Conservation (phyloP, 2,797 vertebrate genomes). For the Adelosebastes latens region DNA sequence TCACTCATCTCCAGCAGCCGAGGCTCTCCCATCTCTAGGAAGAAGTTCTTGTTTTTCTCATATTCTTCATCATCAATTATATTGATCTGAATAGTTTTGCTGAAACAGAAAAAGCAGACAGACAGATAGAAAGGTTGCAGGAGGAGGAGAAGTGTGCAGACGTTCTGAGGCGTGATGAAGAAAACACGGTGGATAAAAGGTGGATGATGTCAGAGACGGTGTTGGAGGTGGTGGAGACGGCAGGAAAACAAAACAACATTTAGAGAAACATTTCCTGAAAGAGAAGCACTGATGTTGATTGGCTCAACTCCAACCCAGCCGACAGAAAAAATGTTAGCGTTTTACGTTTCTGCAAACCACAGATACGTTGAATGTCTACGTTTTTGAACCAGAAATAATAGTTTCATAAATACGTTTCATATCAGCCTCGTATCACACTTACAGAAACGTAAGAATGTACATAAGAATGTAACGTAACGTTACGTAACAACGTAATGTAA, state of each 20-base stretch:
- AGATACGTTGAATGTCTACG: not conserved
- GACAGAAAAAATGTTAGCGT: not conserved
- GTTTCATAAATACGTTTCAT: too few relatives aligned
- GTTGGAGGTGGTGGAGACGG: not conserved
- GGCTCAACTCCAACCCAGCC: not conserved
- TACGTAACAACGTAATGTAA: too few relatives aligned
- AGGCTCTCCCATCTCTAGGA: slow-evolving; percentile 94
- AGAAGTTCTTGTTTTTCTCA: slow-evolving; percentile 99
- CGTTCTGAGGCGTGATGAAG: slow-evolving; percentile 14
- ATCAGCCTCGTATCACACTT: too few relatives aligned
- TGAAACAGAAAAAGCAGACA: slow-evolving; percentile 70
- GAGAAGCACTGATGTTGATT: not conserved
- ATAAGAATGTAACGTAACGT: not conserved
- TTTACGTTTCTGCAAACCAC: not conserved
- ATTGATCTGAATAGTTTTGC: slow-evolving; percentile 95
- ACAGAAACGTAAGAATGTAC: too few relatives aligned
- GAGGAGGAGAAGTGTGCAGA: slow-evolving; percentile 37
- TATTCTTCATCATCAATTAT: slow-evolving; percentile 98
- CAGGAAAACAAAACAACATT: not conserved
- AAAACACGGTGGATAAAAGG: not conserved
- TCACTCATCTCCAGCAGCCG: slow-evolving; percentile 97
- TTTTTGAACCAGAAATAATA: too few relatives aligned
- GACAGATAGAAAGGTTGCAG: slow-evolving; percentile 60
- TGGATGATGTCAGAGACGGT: not conserved
- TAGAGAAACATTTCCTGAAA: not conserved